Evolutionary conservation across 2,797 vertebrate species (phyloP).

Genomic region (Microcaecilia unicolor): DNA sequence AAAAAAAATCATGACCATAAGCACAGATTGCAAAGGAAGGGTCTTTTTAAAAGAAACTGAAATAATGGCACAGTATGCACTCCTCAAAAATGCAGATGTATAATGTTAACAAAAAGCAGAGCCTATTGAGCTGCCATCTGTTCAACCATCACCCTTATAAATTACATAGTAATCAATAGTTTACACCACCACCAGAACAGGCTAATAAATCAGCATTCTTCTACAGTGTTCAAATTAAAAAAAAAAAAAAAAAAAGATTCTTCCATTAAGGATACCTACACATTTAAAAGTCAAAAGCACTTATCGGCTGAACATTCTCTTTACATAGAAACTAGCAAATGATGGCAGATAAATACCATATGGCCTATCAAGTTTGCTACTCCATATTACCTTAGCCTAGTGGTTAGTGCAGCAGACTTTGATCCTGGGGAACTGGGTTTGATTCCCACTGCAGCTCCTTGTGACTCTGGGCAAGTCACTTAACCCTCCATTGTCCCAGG

Average conservation of each 20-base stretch:
- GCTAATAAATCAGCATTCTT: too few species aligned
- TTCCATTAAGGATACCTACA: constrained; percentile 1
- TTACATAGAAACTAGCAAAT: constrained; percentile 21
- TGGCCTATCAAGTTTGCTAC: too few species aligned
- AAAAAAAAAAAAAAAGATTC: constrained; percentile 10
- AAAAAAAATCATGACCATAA: constrained; percentile 18
- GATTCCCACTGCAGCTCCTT: too few species aligned
- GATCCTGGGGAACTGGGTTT: too few species aligned
- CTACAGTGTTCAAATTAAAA: neutral
- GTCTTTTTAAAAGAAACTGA: constrained; percentile 18
- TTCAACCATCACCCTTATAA: neutral
- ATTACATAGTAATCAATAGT: constrained; percentile 3
- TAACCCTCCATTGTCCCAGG: too few species aligned
- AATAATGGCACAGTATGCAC: constrained; percentile 1
- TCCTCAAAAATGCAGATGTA: constrained; percentile 2
- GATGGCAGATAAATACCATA: constrained; percentile 6
- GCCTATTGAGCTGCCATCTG: neutral
- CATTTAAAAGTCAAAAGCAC: constrained; percentile 13
- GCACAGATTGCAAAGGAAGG: constrained; percentile 28
- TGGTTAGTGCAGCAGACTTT: too few species aligned
- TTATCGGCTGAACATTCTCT: constrained; percentile 23
- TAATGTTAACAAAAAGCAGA: neutral
- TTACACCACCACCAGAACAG: constrained; percentile 4
- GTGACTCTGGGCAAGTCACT: too few species aligned
- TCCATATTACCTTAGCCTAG: too few species aligned